Evolutionary conservation across 53 echinoderm and acorn worm genomes (phyloP), one percentile per base, ranked within the genome.

Genomic region (Stichopus horrens): DNA sequence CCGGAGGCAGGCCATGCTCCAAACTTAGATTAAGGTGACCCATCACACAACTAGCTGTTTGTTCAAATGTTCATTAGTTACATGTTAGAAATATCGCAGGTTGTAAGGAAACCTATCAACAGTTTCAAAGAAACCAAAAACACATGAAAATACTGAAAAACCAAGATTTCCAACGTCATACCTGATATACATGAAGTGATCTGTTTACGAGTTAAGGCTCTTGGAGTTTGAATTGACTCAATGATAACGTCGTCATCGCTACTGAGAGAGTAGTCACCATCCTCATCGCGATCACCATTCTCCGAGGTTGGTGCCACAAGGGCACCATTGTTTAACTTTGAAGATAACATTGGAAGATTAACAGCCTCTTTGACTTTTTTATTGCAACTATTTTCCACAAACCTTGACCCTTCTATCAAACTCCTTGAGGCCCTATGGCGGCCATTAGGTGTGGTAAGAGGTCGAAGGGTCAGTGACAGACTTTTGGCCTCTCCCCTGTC

Each of bases 221-320:
- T 54, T 18, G 79, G 79, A 79, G 79, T n/a, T 54, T 9, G 16
- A 23, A 54, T 67, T 37, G 73, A 86, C 52, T 86, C 73, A 11
- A 54, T 14, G 9, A 54, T 14, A 10, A 51, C 53, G 51, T 54
- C 71, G 71, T 23, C 57, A 59, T 53, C 52, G 6, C 5, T 9
- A 58, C 85, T 11, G 7, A 58, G 54, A 37, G 5, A 16, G 8
- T 22, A 21, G 56, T 88, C 88, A 9, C 54, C 75, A 16, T 19
- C 76, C 10, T 75, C 88, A 6, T 74, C 75, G 7, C 74, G 55
- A 54, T 87, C 88, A 75, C 10, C 22, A 56, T 58, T 76, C 5
- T 9, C 23, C 20, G 10, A 21, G 7, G 51, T 18, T 10, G 4
- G 52, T 52, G 10, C 63, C 10, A 63, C 63, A 9, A 63, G 63